Evolutionary conservation across 2,888 invertebrate genomes (phyloP).

Genomic region (Chelonus formosanus): DNA sequence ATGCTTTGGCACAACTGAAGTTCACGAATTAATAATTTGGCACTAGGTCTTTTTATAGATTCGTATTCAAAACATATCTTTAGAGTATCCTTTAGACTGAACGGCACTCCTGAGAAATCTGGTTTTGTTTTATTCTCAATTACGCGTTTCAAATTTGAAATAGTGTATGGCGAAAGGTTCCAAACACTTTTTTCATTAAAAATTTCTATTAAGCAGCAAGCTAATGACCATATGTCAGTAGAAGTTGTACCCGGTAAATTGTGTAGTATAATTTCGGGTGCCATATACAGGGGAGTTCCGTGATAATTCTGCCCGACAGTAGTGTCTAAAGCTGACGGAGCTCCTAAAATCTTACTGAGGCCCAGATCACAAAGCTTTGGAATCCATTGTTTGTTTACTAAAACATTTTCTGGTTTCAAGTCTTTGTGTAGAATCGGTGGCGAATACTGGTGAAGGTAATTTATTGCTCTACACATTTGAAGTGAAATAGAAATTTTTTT

Average conservation of each 20-base stretch:
- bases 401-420: conserved; percentile 1
- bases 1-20: too few relatives aligned
- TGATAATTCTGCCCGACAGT: neutral
- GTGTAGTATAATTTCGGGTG: neutral
- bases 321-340: neutral
- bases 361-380: neutral
- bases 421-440: neutral
- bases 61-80: too few relatives aligned
- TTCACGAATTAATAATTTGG: too few relatives aligned
- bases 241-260: neutral
- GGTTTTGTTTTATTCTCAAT: too few relatives aligned
- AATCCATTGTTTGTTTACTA: neutral
- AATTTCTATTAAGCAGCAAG: neutral
- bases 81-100: too few relatives aligned
- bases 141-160: too few relatives aligned
- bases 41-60: too few relatives aligned
- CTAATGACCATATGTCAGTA: neutral
- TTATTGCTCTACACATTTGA: neutral
- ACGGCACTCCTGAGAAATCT: too few relatives aligned
- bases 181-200: neutral
- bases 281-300: neutral
- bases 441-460: neutral
- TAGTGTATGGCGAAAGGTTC: too few relatives aligned
- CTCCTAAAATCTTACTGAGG: neutral
- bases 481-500: neutral